Percentiles rank a stretch among this genome's conserved stretches.
Evolutionary conservation across 2,888 invertebrate genomes (phyloP).

Genomic region (Abrostola tripartita): DNA sequence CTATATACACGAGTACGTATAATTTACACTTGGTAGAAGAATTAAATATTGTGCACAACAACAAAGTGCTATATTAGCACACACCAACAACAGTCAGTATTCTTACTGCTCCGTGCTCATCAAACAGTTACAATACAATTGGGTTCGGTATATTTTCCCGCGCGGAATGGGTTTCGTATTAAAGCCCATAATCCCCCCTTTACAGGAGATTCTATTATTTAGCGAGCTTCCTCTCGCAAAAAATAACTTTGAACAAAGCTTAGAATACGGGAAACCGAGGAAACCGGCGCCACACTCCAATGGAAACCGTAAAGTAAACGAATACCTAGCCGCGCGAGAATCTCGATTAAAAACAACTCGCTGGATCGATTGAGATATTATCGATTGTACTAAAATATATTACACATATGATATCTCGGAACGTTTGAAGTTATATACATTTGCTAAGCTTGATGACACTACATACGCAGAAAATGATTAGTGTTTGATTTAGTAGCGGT

Average conservation of each 20-base stretch:
- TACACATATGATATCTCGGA: too few species aligned
- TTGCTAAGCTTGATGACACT: constrained; percentile 1
- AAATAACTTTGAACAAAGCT: constrained; percentile 39
- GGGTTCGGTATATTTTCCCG: constrained; percentile 14
- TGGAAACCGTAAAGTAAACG: background rate
- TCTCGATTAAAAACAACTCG: constrained; percentile 9
- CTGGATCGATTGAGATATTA: constrained; percentile 3
- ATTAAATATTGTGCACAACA: too few species aligned
- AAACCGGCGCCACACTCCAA: constrained; percentile 10
- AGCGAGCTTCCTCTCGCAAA: constrained; percentile 27
- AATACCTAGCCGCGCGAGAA: background rate
- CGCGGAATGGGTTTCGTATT: constrained; percentile 7
- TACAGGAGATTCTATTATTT: constrained; percentile 36
- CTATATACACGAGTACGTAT: too few species aligned
- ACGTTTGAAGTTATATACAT: constrained; percentile 6
- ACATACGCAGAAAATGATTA: constrained; percentile 4
- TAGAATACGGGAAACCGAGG: background rate
- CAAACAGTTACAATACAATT: constrained; percentile 15
- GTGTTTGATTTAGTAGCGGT: constrained; percentile 9
- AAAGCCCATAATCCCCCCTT: constrained; percentile 41
- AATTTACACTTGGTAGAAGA: too few species aligned
- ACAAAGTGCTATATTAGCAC: too few species aligned
- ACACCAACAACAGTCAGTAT: background rate
- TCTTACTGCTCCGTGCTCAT: background rate
- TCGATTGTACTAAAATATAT: background rate